Evolutionary conservation across 1,140 invertebrate genomes (phyloP).

Genomic region (Scylla paramamosain): DNA sequence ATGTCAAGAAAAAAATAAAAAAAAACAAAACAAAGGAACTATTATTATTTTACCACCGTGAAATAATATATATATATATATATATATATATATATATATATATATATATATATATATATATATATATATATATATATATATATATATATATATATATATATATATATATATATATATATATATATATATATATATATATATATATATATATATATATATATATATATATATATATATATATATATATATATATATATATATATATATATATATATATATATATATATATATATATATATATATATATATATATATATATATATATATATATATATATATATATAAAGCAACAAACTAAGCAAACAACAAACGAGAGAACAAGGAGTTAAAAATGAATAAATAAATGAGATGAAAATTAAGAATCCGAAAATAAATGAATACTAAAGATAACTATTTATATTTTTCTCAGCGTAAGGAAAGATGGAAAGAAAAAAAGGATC

Average conservation of each 20-base stretch:
- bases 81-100: conserved; percentile 47
- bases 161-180: conserved; percentile 49
- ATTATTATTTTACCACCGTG: neutral
- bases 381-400: no score
- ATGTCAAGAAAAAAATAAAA: neutral
- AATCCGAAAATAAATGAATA: no score
- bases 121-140: conserved; percentile 52
- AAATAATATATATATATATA: conserved; percentile 8
- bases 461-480: no score
- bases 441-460: no score
- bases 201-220: neutral
- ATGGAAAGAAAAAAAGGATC: no score
- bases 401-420: no score
- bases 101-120: conserved; percentile 52
- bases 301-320: neutral
- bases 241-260: conserved; percentile 35
- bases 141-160: conserved; percentile 49
- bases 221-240: conserved; percentile 30
- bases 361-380: no score
- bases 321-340: conserved; percentile 28
- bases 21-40: neutral
- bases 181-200: conserved; percentile 49
- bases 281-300: conserved; percentile 30
- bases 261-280: conserved; percentile 42
- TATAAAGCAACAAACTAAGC: no score